A percentile compares a stretch with the other conserved stretches of the same genome.
Evolutionary conservation across 2,888 invertebrate genomes (phyloP).

Genomic region (Drosophila hamatofila): DNA sequence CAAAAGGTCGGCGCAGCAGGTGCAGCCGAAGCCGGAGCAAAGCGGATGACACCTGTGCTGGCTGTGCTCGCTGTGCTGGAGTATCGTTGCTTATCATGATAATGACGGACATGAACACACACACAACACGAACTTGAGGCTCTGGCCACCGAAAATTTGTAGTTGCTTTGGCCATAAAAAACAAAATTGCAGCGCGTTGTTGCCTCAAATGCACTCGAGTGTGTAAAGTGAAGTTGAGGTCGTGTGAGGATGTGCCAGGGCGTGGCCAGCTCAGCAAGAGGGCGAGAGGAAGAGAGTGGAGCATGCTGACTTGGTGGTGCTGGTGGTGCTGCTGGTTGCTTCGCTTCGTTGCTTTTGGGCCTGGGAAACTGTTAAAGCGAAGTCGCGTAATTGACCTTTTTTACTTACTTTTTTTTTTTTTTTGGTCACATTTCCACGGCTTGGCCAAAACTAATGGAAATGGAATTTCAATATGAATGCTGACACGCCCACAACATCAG

Average conservation of each 20-base stretch:
- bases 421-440: constrained; percentile 52
- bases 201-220: constrained; percentile 68
- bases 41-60: constrained; percentile 79
- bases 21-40: constrained; percentile 48
- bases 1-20: constrained; percentile 31
- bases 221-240: constrained; percentile 68
- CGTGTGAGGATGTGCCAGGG: constrained; percentile 60
- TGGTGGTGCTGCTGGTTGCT: constrained; percentile 4
- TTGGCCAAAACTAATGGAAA: constrained; percentile 37
- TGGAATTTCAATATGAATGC: constrained; percentile 48
- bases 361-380: constrained; percentile 61
- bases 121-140: constrained; percentile 18
- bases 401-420: constrained; percentile 6
- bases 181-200: constrained; percentile 56
- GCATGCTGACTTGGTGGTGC: neutral
- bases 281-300: neutral
- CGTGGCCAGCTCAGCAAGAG: constrained; percentile 19
- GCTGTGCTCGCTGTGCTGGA: constrained; percentile 35
- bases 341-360: constrained; percentile 51
- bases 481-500: constrained; percentile 59
- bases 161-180: constrained; percentile 40
- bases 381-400: constrained; percentile 75
- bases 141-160: constrained; percentile 44
- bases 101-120: constrained; percentile 56
- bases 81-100: constrained; percentile 68